A percentile compares a stretch with the other conserved stretches of the same genome.
phyloP scores from a whole-genome alignment of 2,888 invertebrate genomes.

The Dryadula phaetusa region DNA sequence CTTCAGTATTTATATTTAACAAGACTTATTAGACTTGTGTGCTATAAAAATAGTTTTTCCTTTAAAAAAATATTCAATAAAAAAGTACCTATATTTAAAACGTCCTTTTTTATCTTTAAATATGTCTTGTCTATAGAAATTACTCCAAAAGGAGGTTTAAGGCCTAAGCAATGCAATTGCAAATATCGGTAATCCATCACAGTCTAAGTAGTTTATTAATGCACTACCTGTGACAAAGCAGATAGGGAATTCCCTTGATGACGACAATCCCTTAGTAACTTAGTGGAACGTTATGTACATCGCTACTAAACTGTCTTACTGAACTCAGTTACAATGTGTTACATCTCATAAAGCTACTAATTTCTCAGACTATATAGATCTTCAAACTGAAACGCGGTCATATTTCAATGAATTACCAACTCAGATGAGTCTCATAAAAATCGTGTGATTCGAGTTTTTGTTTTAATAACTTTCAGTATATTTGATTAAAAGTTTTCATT shows the following conservation, averaged over 20 bases:
- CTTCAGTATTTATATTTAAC: slow-evolving; percentile 20
- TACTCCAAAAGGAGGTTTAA: too few species aligned
- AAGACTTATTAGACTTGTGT: slow-evolving; percentile 1
- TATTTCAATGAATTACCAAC: background rate
- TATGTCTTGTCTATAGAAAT: too few species aligned
- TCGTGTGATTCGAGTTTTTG: background rate
- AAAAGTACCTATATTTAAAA: too few species aligned
- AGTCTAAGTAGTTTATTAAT: background rate
- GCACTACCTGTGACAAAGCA: background rate
- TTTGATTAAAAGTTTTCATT: too few species aligned
- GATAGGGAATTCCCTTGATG: background rate
- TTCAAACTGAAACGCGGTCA: background rate
- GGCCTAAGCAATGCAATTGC: too few species aligned
- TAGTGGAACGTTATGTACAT: background rate
- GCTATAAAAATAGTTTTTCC: too few species aligned
- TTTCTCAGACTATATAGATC: background rate
- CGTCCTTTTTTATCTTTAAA: too few species aligned
- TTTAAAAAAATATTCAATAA: too few species aligned
- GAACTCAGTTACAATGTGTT: background rate
- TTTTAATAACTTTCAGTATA: background rate
- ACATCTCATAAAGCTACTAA: slow-evolving; percentile 1
- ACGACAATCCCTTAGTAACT: background rate
- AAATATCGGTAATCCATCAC: too few species aligned
- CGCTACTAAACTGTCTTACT: background rate
- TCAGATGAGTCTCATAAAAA: background rate